These are phyloP conservation scores for Oplegnathus fasciatus DNA, from an alignment of 2,113 vertebrate genomes.

Conservation along the genomic window DNA sequence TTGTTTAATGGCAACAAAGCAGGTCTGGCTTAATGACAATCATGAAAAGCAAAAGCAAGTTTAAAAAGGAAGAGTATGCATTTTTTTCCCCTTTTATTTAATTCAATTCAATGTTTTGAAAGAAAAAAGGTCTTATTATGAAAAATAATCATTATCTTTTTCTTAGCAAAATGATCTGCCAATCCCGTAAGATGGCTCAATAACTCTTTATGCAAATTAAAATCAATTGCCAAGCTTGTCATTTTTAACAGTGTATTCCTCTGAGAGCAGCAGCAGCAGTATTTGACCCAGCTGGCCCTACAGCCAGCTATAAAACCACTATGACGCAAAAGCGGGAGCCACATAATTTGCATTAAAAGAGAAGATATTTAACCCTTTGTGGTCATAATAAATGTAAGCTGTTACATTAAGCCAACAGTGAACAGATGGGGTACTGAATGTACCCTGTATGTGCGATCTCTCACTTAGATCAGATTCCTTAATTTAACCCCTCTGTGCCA, in stretches of 20 bases:
- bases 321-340: slow-evolving; percentile 62
- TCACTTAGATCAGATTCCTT: slow-evolving; percentile 1
- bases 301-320: slow-evolving; percentile 62
- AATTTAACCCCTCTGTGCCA: neutral
- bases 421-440: neutral
- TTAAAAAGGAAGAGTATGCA: neutral
- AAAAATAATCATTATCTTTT: neutral
- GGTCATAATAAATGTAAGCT: slow-evolving; percentile 1
- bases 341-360: slow-evolving; percentile 56
- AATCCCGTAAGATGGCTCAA: neutral
- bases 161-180: slow-evolving; percentile 18
- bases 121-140: neutral
- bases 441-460: neutral
- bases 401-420: neutral
- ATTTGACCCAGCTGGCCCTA: slow-evolving; percentile 55
- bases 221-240: slow-evolving; percentile 35
- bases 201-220: slow-evolving; percentile 11
- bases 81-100: neutral
- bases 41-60: neutral
- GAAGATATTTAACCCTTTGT: slow-evolving; percentile 46
- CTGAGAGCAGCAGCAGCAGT: slow-evolving; percentile 35
- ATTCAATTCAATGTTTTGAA: neutral
- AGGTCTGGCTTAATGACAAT: neutral
- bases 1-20: neutral
- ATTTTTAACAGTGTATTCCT: slow-evolving; percentile 46